Base-by-base conservation (phyloP, 2,113 vertebrate genomes). In the Pseudorectes ferrugineus region DNA sequence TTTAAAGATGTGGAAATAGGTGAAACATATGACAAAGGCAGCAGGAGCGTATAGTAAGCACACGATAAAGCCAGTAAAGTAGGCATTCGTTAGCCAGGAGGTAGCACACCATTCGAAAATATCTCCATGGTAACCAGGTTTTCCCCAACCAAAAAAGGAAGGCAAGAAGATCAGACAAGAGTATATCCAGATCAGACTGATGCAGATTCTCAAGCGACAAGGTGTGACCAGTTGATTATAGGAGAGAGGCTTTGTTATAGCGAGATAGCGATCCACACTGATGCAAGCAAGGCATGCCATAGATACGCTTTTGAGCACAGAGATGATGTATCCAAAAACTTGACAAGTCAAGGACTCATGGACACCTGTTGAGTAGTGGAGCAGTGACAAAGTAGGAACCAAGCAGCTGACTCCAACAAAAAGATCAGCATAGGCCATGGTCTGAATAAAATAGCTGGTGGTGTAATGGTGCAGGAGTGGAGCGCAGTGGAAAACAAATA, bases 381-480 rank as follows among this genome's bases (percentile, higher is more conserved):
- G 98, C 90, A 99, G 97, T 11, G 99, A 99, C 73, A 99, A 97
- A 35, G 99, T 99, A 91, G 99, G 99, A 77, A 99, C 99, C 97
- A 99, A 96, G 98, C 99, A 99, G 97, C 99, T 99, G 21, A 99
- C 98, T 92, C 99, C 99, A 71, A 99, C 99, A 95, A 99, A 98
- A 68, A 99, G 98, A 95, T 99, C 99, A 15, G 99, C 99, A 58
- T 99, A 99, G 54, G 99, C 99, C 99, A 99, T 99, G 36, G 99
- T 99, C 98, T 99, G 99, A 96, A 99, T 99, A 96, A 99, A 99
- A 90, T 99, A 99, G 97, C 99, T 99, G 90, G 99, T 99, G 85
- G 99, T 99, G 88, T 99, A 99, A 97, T 99, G 99, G 90, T 99
- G 99, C 61, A 99, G 97, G 42, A 99, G 98, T 2, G 99, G 99